Conservation (phyloP, 2,797 vertebrate species). For the Dallia pectoralis region DNA sequence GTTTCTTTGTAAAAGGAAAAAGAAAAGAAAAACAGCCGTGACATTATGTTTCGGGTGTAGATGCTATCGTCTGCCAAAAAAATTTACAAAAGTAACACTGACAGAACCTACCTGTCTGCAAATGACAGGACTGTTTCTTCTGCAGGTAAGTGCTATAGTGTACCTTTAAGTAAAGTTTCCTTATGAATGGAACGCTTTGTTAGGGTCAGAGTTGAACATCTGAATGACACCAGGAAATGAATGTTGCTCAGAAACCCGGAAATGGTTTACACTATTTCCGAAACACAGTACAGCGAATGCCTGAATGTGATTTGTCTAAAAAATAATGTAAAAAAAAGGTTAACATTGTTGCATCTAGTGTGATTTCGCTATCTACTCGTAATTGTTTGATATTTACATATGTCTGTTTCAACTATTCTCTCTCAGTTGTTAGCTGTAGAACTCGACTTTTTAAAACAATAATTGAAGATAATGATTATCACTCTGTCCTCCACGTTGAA, state of each 20-base stretch:
- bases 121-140: neutral
- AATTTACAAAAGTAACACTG: conserved; percentile 14
- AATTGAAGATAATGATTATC: neutral
- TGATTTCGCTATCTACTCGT: neutral
- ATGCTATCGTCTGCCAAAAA: conserved; percentile 8
- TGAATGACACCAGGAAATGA: neutral
- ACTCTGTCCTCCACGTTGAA: neutral
- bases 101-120: conserved; percentile 30
- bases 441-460: neutral
- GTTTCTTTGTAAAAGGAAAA: neutral
- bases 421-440: neutral
- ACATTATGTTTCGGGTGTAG: neutral
- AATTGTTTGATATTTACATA: neutral
- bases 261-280: neutral
- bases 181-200: conserved; percentile 23
- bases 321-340: neutral
- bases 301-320: neutral
- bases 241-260: neutral
- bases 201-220: conserved; percentile 68
- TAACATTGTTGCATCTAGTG: neutral
- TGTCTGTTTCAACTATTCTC: neutral
- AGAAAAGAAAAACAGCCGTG: neutral
- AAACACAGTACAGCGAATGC: too few relatives aligned
- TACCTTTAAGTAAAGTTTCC: conserved; percentile 18
- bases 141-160: conserved; percentile 22